These are phyloP conservation scores for Toxotes chatareus DNA, from an alignment of 2,113 vertebrate species.

Conservation along the genomic window DNA sequence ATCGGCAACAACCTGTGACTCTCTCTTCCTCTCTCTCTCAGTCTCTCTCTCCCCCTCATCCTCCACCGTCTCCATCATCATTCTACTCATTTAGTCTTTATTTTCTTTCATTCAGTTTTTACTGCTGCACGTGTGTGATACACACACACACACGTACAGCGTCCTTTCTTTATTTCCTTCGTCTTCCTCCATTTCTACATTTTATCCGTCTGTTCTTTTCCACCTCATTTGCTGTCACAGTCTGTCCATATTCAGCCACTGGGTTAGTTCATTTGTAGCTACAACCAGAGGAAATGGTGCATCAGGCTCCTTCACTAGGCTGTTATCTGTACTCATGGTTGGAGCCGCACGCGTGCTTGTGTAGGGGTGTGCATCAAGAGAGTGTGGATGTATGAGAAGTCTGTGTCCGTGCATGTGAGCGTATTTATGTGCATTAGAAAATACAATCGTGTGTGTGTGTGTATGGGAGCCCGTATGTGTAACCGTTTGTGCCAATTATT, in stretches of 20 bases:
- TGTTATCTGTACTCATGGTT: conserved; percentile 64
- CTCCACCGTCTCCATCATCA: neutral
- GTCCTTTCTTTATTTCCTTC: neutral
- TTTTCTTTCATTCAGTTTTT: neutral
- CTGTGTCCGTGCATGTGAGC: conserved; percentile 15
- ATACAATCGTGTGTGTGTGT: neutral
- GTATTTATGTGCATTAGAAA: neutral
- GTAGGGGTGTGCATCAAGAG: neutral
- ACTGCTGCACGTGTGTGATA: too few relatives aligned
- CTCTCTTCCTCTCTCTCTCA: conserved; percentile 27
- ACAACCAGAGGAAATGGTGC: conserved; percentile 67
- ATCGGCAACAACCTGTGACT: conserved; percentile 72
- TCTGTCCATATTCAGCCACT: conserved; percentile 60
- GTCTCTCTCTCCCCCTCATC: neutral
- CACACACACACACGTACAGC: neutral
- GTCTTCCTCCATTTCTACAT: conserved; percentile 20
- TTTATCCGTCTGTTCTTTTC: conserved; percentile 54
- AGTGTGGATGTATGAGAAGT: neutral
- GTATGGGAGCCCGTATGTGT: conserved; percentile 32
- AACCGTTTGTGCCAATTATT: conserved; percentile 80
- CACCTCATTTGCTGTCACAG: conserved; percentile 70
- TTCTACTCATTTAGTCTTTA: conserved; percentile 5
- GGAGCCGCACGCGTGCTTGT: conserved; percentile 12
- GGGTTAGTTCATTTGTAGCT: conserved; percentile 68
- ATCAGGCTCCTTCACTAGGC: conserved; percentile 47